phyloP scores from a whole-genome alignment of 2,888 invertebrate species.

The Trachelus stipa region DNA sequence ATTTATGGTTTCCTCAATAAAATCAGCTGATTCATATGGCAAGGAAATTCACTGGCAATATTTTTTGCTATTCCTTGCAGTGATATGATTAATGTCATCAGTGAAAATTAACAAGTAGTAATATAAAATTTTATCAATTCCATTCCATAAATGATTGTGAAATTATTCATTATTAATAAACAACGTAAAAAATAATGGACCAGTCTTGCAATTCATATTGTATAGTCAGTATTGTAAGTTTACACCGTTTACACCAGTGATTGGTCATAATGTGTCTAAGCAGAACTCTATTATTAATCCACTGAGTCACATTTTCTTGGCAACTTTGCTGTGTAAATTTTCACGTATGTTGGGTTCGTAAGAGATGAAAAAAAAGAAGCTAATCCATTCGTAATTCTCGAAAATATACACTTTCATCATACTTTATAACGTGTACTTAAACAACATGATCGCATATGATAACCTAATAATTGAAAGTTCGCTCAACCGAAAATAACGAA shows the following conservation, averaged over 20 bases:
- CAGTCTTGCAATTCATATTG: not conserved
- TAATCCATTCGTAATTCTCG: slow-evolving; percentile 7
- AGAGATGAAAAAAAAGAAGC: slow-evolving; percentile 17
- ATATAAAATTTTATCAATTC: not conserved
- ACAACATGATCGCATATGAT: not conserved
- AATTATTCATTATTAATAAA: not conserved
- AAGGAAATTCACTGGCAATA: not conserved
- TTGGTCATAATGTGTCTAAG: not conserved
- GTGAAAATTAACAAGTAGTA: not conserved
- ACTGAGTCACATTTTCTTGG: slow-evolving; percentile 52
- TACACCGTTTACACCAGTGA: not conserved
- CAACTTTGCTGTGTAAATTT: slow-evolving; percentile 26
- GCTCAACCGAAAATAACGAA: not conserved
- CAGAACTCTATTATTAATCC: slow-evolving; percentile 47
- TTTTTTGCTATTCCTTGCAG: not conserved
- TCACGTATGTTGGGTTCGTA: slow-evolving; percentile 13
- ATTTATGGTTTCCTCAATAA: not conserved
- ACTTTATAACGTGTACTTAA: not conserved
- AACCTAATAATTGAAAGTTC: not conserved
- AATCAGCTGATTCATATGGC: not conserved
- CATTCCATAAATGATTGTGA: not conserved
- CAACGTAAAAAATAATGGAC: not conserved
- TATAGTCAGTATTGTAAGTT: not conserved
- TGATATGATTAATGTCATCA: not conserved
- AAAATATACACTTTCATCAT: not conserved